Percentiles rank a stretch among this genome's conserved stretches.
These are phyloP conservation scores for Chinchilla lanigera DNA, from an alignment of 2,113 vertebrate genomes.

Conservation along the genomic window DNA sequence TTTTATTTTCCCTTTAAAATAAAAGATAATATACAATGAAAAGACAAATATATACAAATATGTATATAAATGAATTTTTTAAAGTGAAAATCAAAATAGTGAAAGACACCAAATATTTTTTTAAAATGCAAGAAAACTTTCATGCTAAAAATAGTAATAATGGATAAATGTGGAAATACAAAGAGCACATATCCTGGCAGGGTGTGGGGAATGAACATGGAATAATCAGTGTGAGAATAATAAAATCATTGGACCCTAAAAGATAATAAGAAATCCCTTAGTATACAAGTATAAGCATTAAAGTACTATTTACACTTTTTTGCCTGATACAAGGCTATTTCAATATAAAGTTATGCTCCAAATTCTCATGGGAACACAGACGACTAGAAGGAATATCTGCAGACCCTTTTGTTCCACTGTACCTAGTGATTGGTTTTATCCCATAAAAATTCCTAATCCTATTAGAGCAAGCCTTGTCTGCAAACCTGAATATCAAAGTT, in stretches of 20 bases:
- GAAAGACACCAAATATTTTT: background rate
- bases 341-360: background rate
- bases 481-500: background rate
- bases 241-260: background rate
- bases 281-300: background rate
- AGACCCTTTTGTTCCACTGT: background rate
- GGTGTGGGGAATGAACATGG: background rate
- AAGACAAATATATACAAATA: background rate
- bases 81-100: constrained; percentile 35
- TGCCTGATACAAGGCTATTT: background rate
- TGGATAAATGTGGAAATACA: background rate
- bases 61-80: background rate
- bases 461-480: background rate
- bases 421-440: background rate
- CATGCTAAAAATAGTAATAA: background rate
- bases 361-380: background rate
- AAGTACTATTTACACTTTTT: background rate
- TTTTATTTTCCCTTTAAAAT: background rate
- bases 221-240: background rate
- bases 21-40: background rate
- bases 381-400: background rate
- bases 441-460: background rate
- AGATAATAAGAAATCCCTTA: background rate
- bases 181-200: background rate
- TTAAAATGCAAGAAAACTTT: background rate